phyloP scores from a whole-genome alignment of 64 coral and sea anemone genomes.

The Pocillopora damicornis region DNA sequence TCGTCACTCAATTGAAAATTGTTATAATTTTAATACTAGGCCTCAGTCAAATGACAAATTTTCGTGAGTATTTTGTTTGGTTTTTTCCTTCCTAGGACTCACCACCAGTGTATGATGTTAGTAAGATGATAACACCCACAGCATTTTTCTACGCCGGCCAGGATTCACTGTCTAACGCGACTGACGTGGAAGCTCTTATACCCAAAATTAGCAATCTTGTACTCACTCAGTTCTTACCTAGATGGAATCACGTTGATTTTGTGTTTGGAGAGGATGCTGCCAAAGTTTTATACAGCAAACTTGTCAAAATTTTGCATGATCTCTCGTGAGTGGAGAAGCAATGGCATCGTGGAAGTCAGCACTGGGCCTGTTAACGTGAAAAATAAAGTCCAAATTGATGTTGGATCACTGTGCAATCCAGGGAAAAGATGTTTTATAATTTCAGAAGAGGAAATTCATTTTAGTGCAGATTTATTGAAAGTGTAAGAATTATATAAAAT shows the following conservation, averaged over 20 bases:
- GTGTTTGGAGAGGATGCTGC: slow-evolving; percentile 46
- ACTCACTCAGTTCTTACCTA: neutral
- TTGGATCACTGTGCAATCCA: no score
- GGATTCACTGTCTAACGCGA: slow-evolving; percentile 31
- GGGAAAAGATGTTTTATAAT: no score
- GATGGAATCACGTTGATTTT: slow-evolving; percentile 79
- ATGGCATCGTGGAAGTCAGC: no score
- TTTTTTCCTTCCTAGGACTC: slow-evolving; percentile 19
- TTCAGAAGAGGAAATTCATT: no score
- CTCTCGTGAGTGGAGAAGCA: neutral
- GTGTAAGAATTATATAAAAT: no score
- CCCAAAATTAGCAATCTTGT: neutral
- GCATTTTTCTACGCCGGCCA: slow-evolving; percentile 43
- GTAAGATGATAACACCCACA: slow-evolving; percentile 47
- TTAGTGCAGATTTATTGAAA: no score
- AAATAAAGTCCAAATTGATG: no score
- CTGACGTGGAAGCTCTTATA: slow-evolving; percentile 43
- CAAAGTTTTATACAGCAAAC: slow-evolving; percentile 35
- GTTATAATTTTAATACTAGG: neutral
- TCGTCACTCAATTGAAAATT: no score
- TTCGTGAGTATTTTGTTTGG: neutral
- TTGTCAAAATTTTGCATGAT: slow-evolving; percentile 18
- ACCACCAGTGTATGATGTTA: slow-evolving; percentile 56
- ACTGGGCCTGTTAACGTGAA: no score
- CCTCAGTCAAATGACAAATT: neutral